Conservation (phyloP, 2,797 vertebrate genomes). For the Pogonophryne albipinna region DNA sequence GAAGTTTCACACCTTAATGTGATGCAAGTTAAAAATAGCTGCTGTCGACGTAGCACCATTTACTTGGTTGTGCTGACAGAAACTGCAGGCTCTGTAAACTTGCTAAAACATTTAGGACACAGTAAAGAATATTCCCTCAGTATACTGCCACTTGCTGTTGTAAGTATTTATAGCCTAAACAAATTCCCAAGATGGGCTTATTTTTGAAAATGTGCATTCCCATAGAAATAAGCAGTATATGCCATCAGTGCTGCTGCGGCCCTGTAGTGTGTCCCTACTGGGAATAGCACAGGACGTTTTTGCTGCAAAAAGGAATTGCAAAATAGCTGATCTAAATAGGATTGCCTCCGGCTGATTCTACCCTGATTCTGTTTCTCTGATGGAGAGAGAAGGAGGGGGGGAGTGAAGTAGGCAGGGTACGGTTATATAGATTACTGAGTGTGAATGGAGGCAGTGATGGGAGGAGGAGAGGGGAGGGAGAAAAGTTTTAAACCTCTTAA, state of each 20-base stretch:
- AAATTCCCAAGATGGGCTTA: constrained; percentile 10
- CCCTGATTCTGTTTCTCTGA: constrained; percentile 67
- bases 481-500: constrained; percentile 38
- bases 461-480: neutral
- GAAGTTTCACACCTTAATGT: constrained; percentile 14
- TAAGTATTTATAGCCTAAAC: constrained; percentile 11
- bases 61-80: neutral
- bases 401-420: neutral
- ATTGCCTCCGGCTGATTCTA: constrained; percentile 61
- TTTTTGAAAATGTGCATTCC: constrained; percentile 22
- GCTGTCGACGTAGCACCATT: neutral
- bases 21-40: constrained; percentile 22
- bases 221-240: constrained; percentile 25
- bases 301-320: constrained; percentile 45
- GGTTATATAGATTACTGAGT: constrained; percentile 23
- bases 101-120: neutral
- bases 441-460: constrained; percentile 37
- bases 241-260: constrained; percentile 8
- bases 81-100: constrained; percentile 10
- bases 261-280: constrained; percentile 30
- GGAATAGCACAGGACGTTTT: constrained; percentile 47
- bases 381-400: constrained; percentile 9
- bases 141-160: neutral
- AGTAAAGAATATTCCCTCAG: neutral
- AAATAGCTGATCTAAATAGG: constrained; percentile 71